These are phyloP conservation scores for Brachypteracias leptosomus DNA, from an alignment of 2,113 vertebrate genomes.

Conservation along the genomic window DNA sequence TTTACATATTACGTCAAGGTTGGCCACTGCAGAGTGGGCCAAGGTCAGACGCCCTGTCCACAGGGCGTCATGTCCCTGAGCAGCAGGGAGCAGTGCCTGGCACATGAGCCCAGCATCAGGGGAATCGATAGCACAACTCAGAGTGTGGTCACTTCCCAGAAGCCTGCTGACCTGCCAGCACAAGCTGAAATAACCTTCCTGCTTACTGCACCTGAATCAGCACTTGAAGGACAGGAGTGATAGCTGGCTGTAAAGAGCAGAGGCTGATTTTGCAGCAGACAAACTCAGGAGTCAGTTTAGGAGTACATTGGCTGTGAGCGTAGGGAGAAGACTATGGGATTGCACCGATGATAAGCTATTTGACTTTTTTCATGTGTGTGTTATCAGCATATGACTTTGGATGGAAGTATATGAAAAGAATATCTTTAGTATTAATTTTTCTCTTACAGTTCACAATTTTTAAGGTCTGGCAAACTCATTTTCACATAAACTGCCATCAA, in stretches of 20 bases:
- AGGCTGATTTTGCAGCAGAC: background rate
- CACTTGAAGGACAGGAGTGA: background rate
- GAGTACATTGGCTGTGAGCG: background rate
- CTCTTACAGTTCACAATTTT: background rate
- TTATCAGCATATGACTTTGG: background rate
- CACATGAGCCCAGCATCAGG: background rate
- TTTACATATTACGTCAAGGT: background rate
- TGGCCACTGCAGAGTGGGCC: background rate
- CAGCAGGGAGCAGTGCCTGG: accelerated
- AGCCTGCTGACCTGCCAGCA: background rate
- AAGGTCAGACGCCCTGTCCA: background rate
- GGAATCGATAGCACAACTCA: background rate
- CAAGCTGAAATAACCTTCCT: background rate
- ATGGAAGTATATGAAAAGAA: background rate
- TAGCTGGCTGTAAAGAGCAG: background rate
- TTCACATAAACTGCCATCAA: background rate
- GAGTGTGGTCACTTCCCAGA: background rate
- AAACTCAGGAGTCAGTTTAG: background rate
- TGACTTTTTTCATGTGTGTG: background rate
- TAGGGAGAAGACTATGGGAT: background rate
- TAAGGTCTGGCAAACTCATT: background rate
- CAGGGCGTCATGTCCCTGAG: background rate
- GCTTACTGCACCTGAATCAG: background rate
- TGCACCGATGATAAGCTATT: background rate
- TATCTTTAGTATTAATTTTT: background rate